phyloP scores from a whole-genome alignment of 2,113 vertebrate genomes.

The Hypocryptadius cinnamomeus region DNA sequence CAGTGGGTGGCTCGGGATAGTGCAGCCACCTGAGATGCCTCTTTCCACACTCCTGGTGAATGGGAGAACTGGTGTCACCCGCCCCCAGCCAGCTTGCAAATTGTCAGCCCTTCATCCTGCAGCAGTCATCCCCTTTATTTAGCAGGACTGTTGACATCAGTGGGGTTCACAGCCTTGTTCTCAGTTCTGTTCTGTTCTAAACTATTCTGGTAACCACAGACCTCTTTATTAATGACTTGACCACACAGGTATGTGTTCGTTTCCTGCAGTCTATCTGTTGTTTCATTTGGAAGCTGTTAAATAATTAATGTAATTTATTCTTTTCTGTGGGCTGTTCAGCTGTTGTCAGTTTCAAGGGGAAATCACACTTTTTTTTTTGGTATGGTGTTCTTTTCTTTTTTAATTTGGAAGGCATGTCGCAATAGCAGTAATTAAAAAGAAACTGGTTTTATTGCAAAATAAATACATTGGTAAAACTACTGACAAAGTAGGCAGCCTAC shows the following conservation, averaged over 20 bases:
- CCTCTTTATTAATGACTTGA: neutral
- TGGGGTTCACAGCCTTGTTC: neutral
- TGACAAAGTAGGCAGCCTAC: neutral
- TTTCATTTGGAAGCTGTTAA: neutral
- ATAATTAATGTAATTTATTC: neutral
- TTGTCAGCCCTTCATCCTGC: neutral
- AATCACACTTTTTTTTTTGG: neutral
- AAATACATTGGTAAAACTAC: neutral
- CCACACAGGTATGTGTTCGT: neutral
- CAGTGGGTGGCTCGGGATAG: neutral
- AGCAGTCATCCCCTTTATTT: neutral
- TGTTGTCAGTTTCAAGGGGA: neutral
- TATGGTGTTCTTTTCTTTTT: neutral
- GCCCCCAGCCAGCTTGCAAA: fast-evolving
- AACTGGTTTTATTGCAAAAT: neutral
- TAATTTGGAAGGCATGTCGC: neutral
- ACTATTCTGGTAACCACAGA: neutral
- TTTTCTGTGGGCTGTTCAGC: neutral
- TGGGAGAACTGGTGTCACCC: neutral
- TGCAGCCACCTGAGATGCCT: neutral
- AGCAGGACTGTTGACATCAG: neutral
- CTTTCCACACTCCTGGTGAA: fast-evolving
- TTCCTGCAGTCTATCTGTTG: neutral
- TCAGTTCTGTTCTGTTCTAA: neutral
- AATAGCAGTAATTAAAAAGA: neutral